A percentile compares a stretch with the other conserved stretches of the same genome.
Evolutionary conservation across 1,140 invertebrate genomes (phyloP).

Genomic region (Cydia fagiglandana): DNA sequence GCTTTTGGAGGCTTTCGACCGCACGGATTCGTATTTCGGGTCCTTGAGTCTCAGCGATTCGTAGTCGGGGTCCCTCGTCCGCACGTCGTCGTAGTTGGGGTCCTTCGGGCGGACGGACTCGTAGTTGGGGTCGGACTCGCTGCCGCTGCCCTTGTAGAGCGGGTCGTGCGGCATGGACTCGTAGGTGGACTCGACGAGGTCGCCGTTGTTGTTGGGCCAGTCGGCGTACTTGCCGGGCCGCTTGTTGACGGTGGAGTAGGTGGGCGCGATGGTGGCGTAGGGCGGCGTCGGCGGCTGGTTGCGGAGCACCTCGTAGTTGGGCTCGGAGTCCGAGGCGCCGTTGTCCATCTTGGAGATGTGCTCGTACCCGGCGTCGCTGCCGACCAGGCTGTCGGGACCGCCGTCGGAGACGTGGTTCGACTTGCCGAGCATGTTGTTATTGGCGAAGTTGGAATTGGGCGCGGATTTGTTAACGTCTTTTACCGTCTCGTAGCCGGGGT

Average conservation of each 20-base stretch:
- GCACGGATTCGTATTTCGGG: constrained; percentile 86
- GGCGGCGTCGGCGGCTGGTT: constrained; percentile 77
- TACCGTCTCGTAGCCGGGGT: constrained; percentile 84
- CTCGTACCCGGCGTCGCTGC: constrained; percentile 83
- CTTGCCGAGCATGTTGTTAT: constrained; percentile 62
- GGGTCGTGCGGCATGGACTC: constrained; percentile 85
- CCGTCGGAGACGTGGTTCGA: constrained; percentile 67
- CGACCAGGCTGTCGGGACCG: constrained; percentile 80
- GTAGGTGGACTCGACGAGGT: constrained; percentile 80
- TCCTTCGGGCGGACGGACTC: constrained; percentile 82
- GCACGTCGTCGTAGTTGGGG: constrained; percentile 70
- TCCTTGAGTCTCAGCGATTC: constrained; percentile 77
- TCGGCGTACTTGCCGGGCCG: constrained; percentile 65
- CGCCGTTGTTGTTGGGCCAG: constrained; percentile 73
- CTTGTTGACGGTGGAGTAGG: constrained; percentile 81
- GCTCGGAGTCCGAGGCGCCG: constrained; percentile 82
- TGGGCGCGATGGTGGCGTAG: constrained; percentile 74
- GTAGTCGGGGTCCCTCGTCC: constrained; percentile 65
- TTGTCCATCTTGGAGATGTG: constrained; percentile 77
- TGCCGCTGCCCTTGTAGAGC: constrained; percentile 81
- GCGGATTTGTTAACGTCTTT: constrained; percentile 66
- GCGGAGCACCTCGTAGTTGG: constrained; percentile 86
- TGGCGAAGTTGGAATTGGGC: constrained; percentile 46
- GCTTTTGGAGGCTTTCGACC: constrained; percentile 75
- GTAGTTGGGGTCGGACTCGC: constrained; percentile 86